phyloP scores from a whole-genome alignment of 1,140 invertebrate genomes.

The Brachionus koreanus region DNA sequence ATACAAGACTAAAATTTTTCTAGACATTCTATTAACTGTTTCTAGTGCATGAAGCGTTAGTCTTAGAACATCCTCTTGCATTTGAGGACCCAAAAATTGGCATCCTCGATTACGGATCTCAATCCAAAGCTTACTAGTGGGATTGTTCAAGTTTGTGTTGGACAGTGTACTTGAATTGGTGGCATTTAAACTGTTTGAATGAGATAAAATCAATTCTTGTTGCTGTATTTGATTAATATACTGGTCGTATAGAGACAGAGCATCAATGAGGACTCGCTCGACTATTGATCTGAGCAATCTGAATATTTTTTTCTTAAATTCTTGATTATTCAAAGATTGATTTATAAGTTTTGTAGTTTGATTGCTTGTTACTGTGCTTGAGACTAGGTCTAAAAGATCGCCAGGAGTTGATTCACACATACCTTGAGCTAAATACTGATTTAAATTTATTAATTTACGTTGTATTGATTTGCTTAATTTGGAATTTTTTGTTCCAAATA shows the following conservation, averaged over 20 bases:
- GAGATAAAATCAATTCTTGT: background rate
- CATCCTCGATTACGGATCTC: conserved; percentile 91
- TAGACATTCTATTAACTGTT: conserved; percentile 89
- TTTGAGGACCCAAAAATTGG: conserved; percentile 94
- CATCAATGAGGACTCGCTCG: conserved; percentile 22
- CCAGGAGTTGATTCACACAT: background rate
- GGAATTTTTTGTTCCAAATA: conserved; percentile 10
- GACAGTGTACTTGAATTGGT: background rate
- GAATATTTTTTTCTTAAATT: conserved; percentile 38
- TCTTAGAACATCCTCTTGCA: conserved; percentile 96
- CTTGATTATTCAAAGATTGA: conserved; percentile 11
- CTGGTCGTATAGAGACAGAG: conserved; percentile 5
- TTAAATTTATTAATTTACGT: conserved; percentile 21
- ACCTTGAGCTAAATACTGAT: background rate
- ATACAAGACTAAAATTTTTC: conserved; percentile 97
- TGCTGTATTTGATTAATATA: conserved; percentile 30
- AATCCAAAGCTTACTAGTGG: conserved; percentile 87
- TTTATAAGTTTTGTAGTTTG: background rate
- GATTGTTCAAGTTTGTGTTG: conserved; percentile 85
- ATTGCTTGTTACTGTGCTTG: background rate
- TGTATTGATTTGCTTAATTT: conserved; percentile 40
- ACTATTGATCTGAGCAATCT: background rate
- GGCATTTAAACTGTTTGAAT: background rate
- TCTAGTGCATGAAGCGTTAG: conserved; percentile 86
- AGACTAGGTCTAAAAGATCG: background rate